Evolutionary conservation across 64 coral and sea anemone species (phyloP), one percentile per base, ranked within the genome.

Genomic region (Hydrozoanthus tunicans): DNA sequence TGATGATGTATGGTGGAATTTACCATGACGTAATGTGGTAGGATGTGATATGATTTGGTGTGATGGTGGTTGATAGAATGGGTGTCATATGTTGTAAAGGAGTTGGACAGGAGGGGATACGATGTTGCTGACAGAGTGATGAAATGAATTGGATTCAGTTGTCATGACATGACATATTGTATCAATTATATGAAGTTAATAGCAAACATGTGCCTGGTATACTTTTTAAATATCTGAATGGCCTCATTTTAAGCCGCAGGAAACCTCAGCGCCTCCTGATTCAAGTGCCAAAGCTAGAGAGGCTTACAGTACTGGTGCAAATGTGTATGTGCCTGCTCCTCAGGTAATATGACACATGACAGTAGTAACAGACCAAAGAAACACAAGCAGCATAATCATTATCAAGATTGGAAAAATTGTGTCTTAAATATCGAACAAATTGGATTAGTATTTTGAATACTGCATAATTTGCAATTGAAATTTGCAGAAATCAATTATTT

Each of bases 181-280:
- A 20, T 20, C 20, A 20, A 20, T 20, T 20, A 20, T 20, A 20
- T 20, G 20, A 20, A 20, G 63, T 65, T 0, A 15, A 13, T 65
- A 13, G 11, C 10, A 14, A 9, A 9, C 15, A 3, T 64, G 5
- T 64, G 3, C 62, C 9, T 10, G 62, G 10, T 0, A 64, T 12
- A 14, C 80, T 62, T 10, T 82, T 62, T 60, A 57, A 17, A 64
- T 85, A 65, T 62, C 11, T 24, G 14, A 24, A 4, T 74, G 57
- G 32, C 15, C 25, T 23, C 60, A 60, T 73, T 70, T 56, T 75
- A 3, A 13, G 20, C 52, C 13, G 5, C 52, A 96, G 95, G 95
- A 94, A 91, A 94, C 81, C 58, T 89, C 92, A 53, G 91, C 94
- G 3, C 88, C 94, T 4, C 91, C 91, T 67, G 94, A 91, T 73